Evolutionary conservation across 1,140 invertebrate genomes (phyloP), one percentile per base, ranked within the genome.

Genomic region (Vollenhovia emeryi): DNA sequence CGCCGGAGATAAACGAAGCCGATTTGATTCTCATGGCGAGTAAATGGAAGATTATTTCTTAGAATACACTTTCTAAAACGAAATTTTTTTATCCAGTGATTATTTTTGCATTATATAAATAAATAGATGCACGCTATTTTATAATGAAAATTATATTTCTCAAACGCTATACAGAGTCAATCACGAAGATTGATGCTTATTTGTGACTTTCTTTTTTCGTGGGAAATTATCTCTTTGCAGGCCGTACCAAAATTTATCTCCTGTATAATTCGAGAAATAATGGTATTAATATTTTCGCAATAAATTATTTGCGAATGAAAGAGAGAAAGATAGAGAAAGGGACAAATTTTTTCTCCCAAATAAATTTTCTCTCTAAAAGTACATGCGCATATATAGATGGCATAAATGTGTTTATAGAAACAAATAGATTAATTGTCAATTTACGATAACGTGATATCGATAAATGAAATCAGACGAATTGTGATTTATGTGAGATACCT

Each of bases 391-490:
- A 40, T 5, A 6, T 3, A 11, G 11, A 3, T 11, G 43, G 13
- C 13, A 43, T 9, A 9, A 5, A 40, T 11, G 13, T 43, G 21
- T 79, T 66, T 66, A 52, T 27, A 33, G 33, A 68, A 76, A 62
- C 43, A 8, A 13, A 45, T 18, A 33, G 66, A 57, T 80, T 71
- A 71, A 71, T 82, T 71, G 52, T 43, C 50, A 82, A 48, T 71
- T 82, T 71, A 24, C 24, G 24, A 71, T 71, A 57, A 33, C 50
- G 33, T 71, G 33, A 59, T 69, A 80, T 57, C 66, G 40, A 43
- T 43, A 40, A 50, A 82, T 71, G 33, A 15, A 71, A 57, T 45
- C 7, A 52, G 24, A 52, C 15, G 60, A 69, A 21, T 82, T 69
- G 24, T 71, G 50, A 43, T 80, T 40, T 55, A 57, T 52, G 59